Percentiles rank a stretch among this genome's conserved stretches.
Evolutionary conservation across 2,113 vertebrate species (phyloP).

Genomic region (Callipepla californica): DNA sequence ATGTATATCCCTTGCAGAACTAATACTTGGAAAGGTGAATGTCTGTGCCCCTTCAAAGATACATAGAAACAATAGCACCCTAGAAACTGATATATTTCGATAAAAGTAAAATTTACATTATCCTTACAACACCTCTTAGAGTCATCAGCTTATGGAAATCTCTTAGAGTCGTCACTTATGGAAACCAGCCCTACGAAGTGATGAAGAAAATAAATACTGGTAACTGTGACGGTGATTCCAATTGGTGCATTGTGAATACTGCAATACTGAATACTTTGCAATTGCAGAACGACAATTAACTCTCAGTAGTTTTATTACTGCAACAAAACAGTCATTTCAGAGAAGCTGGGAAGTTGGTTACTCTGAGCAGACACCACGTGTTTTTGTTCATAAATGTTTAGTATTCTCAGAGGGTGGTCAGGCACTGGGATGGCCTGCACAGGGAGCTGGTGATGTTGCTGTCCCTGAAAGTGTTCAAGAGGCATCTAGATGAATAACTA

Average conservation of each 20-base stretch:
- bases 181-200: background rate
- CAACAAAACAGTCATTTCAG: background rate
- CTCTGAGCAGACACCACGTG: background rate
- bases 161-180: background rate
- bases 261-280: background rate
- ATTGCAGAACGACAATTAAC: background rate
- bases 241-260: background rate
- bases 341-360: background rate
- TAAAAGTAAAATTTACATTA: background rate
- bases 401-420: too few relatives aligned
- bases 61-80: background rate
- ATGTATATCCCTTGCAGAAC: background rate
- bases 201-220: background rate
- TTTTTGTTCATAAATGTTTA: background rate
- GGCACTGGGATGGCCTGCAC: too few relatives aligned
- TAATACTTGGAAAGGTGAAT: background rate
- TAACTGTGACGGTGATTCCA: background rate
- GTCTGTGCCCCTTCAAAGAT: background rate
- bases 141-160: background rate
- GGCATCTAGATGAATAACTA: too few relatives aligned
- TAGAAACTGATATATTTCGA: background rate
- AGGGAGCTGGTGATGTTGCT: too few relatives aligned
- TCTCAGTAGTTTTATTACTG: background rate
- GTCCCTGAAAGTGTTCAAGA: too few relatives aligned
- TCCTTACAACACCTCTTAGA: background rate